Evolutionary conservation across 2,888 invertebrate genomes (phyloP).

Genomic region (Loripinus fragilis): DNA sequence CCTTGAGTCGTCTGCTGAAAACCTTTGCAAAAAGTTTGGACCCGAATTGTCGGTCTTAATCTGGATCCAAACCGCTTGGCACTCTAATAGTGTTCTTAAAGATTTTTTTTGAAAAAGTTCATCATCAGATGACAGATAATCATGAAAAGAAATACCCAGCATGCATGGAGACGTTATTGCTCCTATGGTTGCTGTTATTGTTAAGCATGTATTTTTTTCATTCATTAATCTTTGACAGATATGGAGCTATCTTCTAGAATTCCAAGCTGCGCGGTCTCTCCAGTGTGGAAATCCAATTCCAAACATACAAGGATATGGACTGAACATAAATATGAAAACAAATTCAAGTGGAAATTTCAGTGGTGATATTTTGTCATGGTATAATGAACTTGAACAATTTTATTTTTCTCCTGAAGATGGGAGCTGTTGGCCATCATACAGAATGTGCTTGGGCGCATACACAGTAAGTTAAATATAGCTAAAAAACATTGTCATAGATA

Average conservation of each 20-base stretch:
- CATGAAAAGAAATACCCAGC: too few relatives aligned
- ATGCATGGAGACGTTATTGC: too few relatives aligned
- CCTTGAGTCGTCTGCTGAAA: too few relatives aligned
- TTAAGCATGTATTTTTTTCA: too few relatives aligned
- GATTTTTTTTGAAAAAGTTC: too few relatives aligned
- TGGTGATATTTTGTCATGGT: slow-evolving; percentile 48
- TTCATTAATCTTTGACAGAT: slow-evolving; percentile 41
- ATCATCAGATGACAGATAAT: too few relatives aligned
- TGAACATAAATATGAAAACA: slow-evolving; percentile 36
- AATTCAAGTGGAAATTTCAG: slow-evolving; percentile 44
- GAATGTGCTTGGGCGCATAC: slow-evolving; percentile 30
- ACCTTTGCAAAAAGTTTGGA: too few relatives aligned
- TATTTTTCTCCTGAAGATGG: slow-evolving; percentile 28
- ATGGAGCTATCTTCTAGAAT: slow-evolving; percentile 48
- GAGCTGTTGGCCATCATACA: slow-evolving; percentile 31
- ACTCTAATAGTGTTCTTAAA: too few relatives aligned
- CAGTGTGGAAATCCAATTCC: slow-evolving; percentile 5
- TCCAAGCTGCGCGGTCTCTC: slow-evolving; percentile 29
- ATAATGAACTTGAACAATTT: slow-evolving; percentile 30
- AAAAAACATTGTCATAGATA: too few relatives aligned
- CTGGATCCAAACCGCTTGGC: too few relatives aligned
- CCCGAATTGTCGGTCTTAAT: too few relatives aligned
- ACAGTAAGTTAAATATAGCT: slow-evolving; percentile 46
- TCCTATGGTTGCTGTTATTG: too few relatives aligned
- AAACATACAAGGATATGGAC: slow-evolving; percentile 20